A percentile compares a stretch with the other conserved stretches of the same genome.
These are phyloP conservation scores for Lymantria dispar DNA, from an alignment of 2,888 invertebrate genomes.

Conservation along the genomic window DNA sequence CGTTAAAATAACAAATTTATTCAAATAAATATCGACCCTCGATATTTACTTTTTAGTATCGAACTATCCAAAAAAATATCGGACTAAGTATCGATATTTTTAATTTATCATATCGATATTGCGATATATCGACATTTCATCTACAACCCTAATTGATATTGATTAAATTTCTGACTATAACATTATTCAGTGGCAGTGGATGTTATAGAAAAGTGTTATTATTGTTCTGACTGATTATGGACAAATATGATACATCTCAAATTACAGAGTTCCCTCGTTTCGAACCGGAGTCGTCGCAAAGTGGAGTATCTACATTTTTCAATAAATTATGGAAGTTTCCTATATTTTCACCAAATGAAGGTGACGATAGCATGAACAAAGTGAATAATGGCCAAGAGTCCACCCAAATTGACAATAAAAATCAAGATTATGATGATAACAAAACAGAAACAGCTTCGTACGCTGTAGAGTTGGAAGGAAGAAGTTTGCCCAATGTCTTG, in stretches of 20 bases:
- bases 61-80: no score
- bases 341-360: slow-evolving; percentile 77
- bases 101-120: no score
- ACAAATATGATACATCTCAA: slow-evolving; percentile 72
- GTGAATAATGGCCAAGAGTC: slow-evolving; percentile 41
- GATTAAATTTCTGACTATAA: no score
- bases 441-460: slow-evolving; percentile 64
- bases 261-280: slow-evolving; percentile 82
- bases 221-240: slow-evolving; percentile 49
- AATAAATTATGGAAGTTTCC: slow-evolving; percentile 88
- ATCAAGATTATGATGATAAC: slow-evolving; percentile 47
- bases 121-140: no score
- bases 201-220: not conserved
- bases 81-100: no score
- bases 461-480: slow-evolving; percentile 85
- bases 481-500: slow-evolving; percentile 92
- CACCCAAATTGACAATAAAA: slow-evolving; percentile 39
- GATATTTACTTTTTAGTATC: no score
- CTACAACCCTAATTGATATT: no score
- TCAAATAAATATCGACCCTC: no score
- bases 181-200: not conserved
- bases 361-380: slow-evolving; percentile 46
- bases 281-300: slow-evolving; percentile 88
- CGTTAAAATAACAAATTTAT: no score
- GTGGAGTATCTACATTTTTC: slow-evolving; percentile 87